phyloP scores from a whole-genome alignment of 2,797 vertebrate species.

The Tokudaia tokunoshimensis region DNA sequence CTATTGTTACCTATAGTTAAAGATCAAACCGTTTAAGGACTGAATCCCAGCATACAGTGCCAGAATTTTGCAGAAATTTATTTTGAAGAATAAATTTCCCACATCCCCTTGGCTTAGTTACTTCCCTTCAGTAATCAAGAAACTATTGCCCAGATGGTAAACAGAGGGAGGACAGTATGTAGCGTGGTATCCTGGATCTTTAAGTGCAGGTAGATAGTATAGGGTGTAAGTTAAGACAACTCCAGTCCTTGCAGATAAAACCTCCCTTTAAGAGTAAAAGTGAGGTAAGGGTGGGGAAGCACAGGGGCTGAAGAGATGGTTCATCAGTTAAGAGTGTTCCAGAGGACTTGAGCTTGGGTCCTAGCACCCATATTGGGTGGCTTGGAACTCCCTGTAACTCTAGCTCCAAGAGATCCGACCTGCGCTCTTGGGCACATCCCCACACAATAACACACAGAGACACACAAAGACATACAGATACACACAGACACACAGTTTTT shows the following conservation, averaged over 20 bases:
- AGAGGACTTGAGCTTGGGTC: neutral
- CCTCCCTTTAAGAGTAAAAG: slow-evolving; percentile 42
- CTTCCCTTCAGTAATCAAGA: neutral
- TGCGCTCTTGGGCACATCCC: neutral
- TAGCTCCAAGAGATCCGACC: neutral
- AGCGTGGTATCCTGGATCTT: neutral
- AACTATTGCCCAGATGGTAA: neutral
- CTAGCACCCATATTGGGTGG: neutral
- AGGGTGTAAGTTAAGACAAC: neutral
- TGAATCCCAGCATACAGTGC: neutral
- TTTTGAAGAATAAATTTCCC: neutral
- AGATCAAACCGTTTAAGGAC: neutral
- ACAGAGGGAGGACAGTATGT: neutral
- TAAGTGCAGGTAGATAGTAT: neutral
- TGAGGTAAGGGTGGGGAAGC: neutral
- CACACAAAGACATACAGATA: neutral
- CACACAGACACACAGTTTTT: neutral
- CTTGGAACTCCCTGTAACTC: neutral
- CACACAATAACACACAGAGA: neutral
- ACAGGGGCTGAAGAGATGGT: neutral
- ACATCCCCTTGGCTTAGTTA: neutral
- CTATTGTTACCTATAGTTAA: neutral
- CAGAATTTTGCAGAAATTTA: neutral
- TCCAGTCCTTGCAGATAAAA: neutral
- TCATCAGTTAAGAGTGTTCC: neutral